These are phyloP conservation scores for Drosophila pseudotalamancana DNA, from an alignment of 2,888 invertebrate species.

Conservation along the genomic window DNA sequence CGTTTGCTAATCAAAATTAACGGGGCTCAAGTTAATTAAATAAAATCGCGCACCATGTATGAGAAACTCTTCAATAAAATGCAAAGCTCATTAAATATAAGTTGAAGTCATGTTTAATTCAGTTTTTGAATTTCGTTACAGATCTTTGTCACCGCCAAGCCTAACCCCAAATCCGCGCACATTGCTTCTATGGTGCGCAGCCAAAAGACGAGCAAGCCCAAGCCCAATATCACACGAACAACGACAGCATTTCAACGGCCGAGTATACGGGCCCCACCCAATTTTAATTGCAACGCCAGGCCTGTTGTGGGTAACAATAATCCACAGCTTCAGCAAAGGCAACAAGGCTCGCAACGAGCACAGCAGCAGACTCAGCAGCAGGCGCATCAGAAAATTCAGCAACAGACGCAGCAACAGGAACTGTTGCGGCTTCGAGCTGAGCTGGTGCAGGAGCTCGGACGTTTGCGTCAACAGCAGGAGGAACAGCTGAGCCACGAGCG, in stretches of 20 bases:
- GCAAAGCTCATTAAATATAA: background rate
- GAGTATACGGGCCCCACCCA: background rate
- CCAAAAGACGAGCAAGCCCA: slow-evolving; percentile 68
- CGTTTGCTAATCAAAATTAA: no score
- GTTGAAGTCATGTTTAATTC: background rate
- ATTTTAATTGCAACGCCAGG: background rate
- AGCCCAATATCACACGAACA: background rate
- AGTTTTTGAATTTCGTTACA: slow-evolving; percentile 29
- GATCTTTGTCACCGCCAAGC: slow-evolving; percentile 75
- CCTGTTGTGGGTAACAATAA: background rate
- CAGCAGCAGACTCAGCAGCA: slow-evolving; percentile 2
- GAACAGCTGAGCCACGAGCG: slow-evolving; percentile 2
- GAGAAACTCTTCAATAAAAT: no score
- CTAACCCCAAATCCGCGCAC: slow-evolving; percentile 77
- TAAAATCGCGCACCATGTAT: no score
- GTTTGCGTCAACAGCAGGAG: slow-evolving; percentile 11
- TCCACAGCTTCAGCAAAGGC: slow-evolving; percentile 3
- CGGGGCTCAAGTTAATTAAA: no score
- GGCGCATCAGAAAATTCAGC: slow-evolving; percentile 8
- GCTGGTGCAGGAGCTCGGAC: slow-evolving; percentile 53
- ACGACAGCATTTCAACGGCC: background rate
- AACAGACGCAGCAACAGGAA: slow-evolving; percentile 32
- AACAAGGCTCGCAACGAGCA: slow-evolving; percentile 31
- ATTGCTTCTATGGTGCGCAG: slow-evolving; percentile 80
- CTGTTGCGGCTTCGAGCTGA: slow-evolving; percentile 1